A percentile compares a stretch with the other conserved stretches of the same genome.
Evolutionary conservation across 2,113 vertebrate genomes (phyloP).

Genomic region (Tympanuchus pallidicinctus): DNA sequence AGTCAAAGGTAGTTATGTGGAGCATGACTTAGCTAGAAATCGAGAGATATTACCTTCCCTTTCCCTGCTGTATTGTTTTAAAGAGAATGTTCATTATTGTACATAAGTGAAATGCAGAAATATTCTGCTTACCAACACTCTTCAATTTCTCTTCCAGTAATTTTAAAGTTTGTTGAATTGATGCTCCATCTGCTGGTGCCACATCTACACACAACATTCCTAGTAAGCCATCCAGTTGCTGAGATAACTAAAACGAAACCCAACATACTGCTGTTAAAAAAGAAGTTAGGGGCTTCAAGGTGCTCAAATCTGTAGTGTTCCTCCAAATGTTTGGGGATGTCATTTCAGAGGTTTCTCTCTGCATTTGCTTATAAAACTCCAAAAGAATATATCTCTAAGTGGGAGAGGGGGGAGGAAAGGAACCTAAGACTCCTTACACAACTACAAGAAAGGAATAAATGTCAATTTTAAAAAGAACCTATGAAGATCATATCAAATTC

Average conservation of each 20-base stretch:
- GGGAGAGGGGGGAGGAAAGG: accelerated
- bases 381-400: neutral
- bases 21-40: neutral
- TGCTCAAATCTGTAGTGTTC: neutral
- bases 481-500: neutral
- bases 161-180: slow-evolving; percentile 97
- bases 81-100: neutral
- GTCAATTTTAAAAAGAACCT: neutral
- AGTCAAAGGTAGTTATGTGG: neutral
- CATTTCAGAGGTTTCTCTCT: neutral
- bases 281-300: neutral
- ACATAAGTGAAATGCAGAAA: slow-evolving; percentile 28
- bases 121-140: slow-evolving; percentile 88
- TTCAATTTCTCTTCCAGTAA: slow-evolving; percentile 98
- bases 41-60: accelerated
- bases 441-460: neutral
- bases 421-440: neutral
- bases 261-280: neutral
- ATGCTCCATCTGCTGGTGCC: slow-evolving; percentile 93
- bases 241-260: slow-evolving; percentile 88
- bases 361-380: neutral
- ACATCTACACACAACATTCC: slow-evolving; percentile 99
- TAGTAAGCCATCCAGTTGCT: slow-evolving; percentile 94
- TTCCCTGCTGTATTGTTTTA: neutral
- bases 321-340: neutral